Evolutionary conservation across 2,888 invertebrate species (phyloP), one percentile per base, ranked within the genome.

Genomic region (Crepidodera aurea): DNA sequence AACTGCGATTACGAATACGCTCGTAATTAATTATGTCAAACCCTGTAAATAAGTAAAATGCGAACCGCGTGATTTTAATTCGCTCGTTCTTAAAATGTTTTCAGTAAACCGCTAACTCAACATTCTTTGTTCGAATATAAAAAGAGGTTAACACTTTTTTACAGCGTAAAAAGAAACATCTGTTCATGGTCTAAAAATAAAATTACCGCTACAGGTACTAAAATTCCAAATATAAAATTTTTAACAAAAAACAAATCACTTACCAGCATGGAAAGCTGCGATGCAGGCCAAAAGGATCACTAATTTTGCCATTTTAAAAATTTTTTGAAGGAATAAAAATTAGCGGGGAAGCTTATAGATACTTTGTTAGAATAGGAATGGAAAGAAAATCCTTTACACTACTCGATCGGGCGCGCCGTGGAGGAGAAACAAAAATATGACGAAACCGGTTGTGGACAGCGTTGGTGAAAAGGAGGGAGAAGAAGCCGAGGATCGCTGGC

Each of bases 241-340:
- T 4, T 4, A 22, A 22, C 22, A 22, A 62, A 64, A 27, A 29
- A 39, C 39, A 57, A 39, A 34, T 6, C 12, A 60, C 66, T 64
- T 25, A 66, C 66, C 66, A 12, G 59, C 56, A 18, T 60, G 63
- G 15, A 64, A 56, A 13, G 56, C 48, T 10, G 61, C 64, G 6
- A 64, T 51, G 37, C 61, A 66, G 16, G 59, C 66, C 8, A 66
- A 62, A 15, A 66, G 6, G 5, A 61, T 27, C 56, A 66, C 66
- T 16, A 66, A 53, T 40, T 62, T 66, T 1, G 66, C 46, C 66
- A 66, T 66, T 48, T 51, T 54, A 5, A 13, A 46, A 8, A 3
- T 25, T 37, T 54, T 59, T 22, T 37, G 5, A 12, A 46, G 2
- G 44, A 34, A 8, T 13, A 4, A 34, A 34, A 34, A 34, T 29